phyloP scores from a whole-genome alignment of 2,888 invertebrate genomes.

The Papilio demoleus region DNA sequence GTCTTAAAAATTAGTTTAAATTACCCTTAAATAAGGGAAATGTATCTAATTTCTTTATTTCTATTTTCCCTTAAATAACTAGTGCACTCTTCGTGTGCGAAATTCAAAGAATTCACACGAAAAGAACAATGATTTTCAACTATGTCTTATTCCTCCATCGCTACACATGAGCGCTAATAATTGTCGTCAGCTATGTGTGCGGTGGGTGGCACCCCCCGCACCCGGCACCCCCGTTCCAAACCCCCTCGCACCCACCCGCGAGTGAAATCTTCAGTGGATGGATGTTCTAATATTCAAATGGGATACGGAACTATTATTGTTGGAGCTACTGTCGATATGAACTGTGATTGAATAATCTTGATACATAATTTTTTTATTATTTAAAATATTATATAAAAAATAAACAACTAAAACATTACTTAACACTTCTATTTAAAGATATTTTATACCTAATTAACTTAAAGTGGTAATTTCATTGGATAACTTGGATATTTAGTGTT shows the following conservation, averaged over 20 bases:
- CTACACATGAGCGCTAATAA: conserved; percentile 45
- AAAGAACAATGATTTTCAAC: conserved; percentile 29
- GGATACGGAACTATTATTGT: conserved; percentile 84
- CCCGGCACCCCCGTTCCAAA: no score
- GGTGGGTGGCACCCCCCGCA: conserved; percentile 55
- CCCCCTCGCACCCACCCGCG: conserved; percentile 50
- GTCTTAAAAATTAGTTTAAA: no score
- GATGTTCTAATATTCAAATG: conserved; percentile 84
- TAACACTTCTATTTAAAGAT: no score
- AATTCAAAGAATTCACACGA: conserved; percentile 13
- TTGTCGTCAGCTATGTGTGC: conserved; percentile 44
- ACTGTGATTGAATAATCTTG: conserved; percentile 57
- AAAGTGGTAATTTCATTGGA: neutral
- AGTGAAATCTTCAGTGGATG: conserved; percentile 80
- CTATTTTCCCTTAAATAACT: neutral
- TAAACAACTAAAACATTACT: neutral
- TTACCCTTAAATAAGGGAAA: no score
- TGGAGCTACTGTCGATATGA: conserved; percentile 82
- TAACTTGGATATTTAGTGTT: neutral
- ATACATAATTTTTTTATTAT: conserved; percentile 52
- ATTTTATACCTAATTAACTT: no score
- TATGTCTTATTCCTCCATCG: conserved; percentile 44
- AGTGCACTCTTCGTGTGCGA: neutral
- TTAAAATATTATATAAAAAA: no score
- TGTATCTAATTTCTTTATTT: no score